Conservation (phyloP, 2,888 invertebrate species). For the Alitta virens region DNA sequence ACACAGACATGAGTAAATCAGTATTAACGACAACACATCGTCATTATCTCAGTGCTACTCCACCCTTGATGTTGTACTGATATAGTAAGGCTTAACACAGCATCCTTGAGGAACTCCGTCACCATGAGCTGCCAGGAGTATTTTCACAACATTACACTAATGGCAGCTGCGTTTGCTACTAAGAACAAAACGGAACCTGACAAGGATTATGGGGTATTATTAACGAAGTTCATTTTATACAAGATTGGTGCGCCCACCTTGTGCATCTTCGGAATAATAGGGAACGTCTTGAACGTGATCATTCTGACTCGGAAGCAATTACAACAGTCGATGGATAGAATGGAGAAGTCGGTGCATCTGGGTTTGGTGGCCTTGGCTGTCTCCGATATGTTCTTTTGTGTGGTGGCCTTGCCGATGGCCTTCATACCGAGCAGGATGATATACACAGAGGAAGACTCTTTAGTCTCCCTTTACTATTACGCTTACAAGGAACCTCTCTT, state of each 20-base stretch:
- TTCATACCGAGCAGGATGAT: conserved; percentile 50
- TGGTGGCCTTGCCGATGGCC: conserved; percentile 62
- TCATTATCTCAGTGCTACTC: neutral
- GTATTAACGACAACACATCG: no score
- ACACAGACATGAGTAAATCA: no score
- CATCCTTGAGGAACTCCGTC: no score
- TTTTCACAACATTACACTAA: conserved; percentile 5
- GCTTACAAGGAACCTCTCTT: conserved; percentile 45
- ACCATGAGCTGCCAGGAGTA: conserved; percentile 19
- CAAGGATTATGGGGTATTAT: neutral
- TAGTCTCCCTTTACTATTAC: conserved; percentile 39
- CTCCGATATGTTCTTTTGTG: conserved; percentile 66
- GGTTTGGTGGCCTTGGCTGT: conserved; percentile 73
- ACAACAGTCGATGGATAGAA: conserved; percentile 62
- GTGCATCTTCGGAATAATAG: conserved; percentile 72
- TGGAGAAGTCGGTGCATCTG: conserved; percentile 77
- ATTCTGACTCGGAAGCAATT: conserved; percentile 67
- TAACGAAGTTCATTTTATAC: conserved; percentile 17
- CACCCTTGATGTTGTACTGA: no score
- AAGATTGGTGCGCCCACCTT: conserved; percentile 67
- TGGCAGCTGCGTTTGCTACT: neutral
- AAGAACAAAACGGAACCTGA: no score
- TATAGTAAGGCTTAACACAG: no score
- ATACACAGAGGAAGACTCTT: conserved; percentile 61
- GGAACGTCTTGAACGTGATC: conserved; percentile 75